Percentiles rank a stretch among this genome's conserved stretches.
These are phyloP conservation scores for Phoxinus dragarum DNA, from an alignment of 2,797 vertebrate species.

Conservation along the genomic window DNA sequence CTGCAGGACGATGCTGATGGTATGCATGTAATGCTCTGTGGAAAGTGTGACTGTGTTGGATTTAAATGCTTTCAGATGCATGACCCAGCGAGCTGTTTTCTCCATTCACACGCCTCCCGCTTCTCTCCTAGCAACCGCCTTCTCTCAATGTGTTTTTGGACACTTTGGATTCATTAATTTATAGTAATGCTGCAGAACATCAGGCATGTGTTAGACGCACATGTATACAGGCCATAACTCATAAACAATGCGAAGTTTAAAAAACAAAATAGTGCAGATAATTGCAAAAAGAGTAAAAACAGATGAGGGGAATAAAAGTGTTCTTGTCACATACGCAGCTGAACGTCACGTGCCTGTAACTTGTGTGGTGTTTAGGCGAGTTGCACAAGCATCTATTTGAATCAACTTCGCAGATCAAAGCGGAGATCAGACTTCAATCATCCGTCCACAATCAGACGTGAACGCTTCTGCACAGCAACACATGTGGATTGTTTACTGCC, in stretches of 20 bases:
- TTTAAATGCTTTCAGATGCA: slow-evolving; percentile 83
- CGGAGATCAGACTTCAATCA: slow-evolving; percentile 23
- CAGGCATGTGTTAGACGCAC: slow-evolving; percentile 52
- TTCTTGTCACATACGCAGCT: slow-evolving; percentile 33
- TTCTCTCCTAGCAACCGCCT: slow-evolving; percentile 22
- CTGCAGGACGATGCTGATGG: slow-evolving; percentile 60
- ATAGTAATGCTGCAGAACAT: slow-evolving; percentile 48
- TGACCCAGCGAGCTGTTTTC: slow-evolving; percentile 77
- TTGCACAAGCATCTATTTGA: neutral
- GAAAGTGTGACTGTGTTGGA: slow-evolving; percentile 82
- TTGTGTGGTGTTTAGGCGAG: neutral
- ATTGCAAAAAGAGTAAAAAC: slow-evolving; percentile 41
- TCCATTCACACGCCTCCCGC: slow-evolving; percentile 66
- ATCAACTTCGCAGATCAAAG: slow-evolving; percentile 7
- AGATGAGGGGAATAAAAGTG: slow-evolving; percentile 45
- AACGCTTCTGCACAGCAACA: neutral
- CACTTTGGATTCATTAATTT: slow-evolving; percentile 52
- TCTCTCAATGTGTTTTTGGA: slow-evolving; percentile 31
- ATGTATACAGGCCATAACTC: slow-evolving; percentile 46
- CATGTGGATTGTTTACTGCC: slow-evolving; percentile 20
- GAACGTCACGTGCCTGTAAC: neutral
- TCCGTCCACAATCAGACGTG: neutral
- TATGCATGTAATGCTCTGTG: slow-evolving; percentile 77
- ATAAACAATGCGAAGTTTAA: slow-evolving; percentile 49
- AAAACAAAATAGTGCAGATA: slow-evolving; percentile 5